phyloP scores from a whole-genome alignment of 2,888 invertebrate genomes.

The Cephus runcator region DNA sequence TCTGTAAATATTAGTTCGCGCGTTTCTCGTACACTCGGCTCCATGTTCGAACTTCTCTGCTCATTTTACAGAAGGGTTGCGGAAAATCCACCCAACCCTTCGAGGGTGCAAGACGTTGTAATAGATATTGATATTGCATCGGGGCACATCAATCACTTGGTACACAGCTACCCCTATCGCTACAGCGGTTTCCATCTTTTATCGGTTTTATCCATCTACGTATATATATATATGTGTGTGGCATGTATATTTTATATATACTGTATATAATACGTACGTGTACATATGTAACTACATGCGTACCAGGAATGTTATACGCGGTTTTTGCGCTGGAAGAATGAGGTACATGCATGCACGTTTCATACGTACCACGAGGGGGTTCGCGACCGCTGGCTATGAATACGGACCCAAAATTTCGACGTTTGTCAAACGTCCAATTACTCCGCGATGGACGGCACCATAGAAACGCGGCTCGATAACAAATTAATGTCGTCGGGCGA shows the following conservation, averaged over 20 bases:
- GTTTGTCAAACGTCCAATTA: slow-evolving; percentile 5
- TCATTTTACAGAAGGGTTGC: background rate
- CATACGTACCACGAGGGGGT: background rate
- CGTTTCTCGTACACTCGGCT: background rate
- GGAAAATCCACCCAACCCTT: slow-evolving; percentile 1
- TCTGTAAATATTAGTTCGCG: too few relatives aligned
- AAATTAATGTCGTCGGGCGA: background rate
- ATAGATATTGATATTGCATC: slow-evolving; percentile 6
- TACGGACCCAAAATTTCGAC: slow-evolving; percentile 1
- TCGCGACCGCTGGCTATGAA: background rate
- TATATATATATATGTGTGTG: background rate
- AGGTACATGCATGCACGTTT: background rate
- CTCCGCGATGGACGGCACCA: background rate
- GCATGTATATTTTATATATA: background rate
- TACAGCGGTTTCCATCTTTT: background rate
- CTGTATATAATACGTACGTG: too few relatives aligned
- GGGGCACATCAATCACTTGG: slow-evolving; percentile 11
- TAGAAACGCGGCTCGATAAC: background rate
- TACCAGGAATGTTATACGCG: background rate
- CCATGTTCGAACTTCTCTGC: background rate
- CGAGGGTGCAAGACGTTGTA: slow-evolving; percentile 2
- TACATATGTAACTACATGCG: background rate
- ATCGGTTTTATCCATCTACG: background rate
- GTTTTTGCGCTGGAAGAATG: background rate
- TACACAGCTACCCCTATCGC: background rate